These are phyloP conservation scores for Periparus ater DNA, from an alignment of 2,797 vertebrate species.

Conservation along the genomic window DNA sequence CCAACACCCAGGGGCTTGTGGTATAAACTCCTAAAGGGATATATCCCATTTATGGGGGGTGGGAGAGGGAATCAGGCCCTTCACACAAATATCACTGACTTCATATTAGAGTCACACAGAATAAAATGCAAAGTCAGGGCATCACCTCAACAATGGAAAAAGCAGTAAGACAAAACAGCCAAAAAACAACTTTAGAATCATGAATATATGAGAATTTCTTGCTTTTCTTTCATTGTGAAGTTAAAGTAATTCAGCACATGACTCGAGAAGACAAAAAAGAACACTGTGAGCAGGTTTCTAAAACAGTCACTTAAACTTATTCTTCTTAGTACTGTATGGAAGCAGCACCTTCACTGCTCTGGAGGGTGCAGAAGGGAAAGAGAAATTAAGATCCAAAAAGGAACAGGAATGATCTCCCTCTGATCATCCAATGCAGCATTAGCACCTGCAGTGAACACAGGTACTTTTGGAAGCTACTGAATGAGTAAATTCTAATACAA, in stretches of 20 bases:
- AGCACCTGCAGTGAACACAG: not conserved
- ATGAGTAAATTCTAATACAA: not conserved
- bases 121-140: not conserved
- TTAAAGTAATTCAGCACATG: not conserved
- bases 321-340: not conserved
- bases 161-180: not conserved
- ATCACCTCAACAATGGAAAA: not conserved
- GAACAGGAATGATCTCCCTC: not conserved
- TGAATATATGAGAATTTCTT: not conserved
- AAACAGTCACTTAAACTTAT: not conserved
- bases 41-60: not conserved
- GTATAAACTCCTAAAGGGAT: not conserved
- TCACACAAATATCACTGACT: not conserved
- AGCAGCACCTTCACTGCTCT: not conserved
- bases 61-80: not conserved
- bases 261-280: not conserved
- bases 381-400: not conserved
- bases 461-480: not conserved
- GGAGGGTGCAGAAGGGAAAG: not conserved
- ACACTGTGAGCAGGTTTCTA: not conserved
- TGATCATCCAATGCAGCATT: not conserved
- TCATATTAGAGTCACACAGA: not conserved
- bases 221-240: not conserved
- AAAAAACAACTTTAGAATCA: fast-evolving
- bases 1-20: not conserved